phyloP scores from a whole-genome alignment of 2,113 vertebrate genomes.

The Seriola rivoliana region DNA sequence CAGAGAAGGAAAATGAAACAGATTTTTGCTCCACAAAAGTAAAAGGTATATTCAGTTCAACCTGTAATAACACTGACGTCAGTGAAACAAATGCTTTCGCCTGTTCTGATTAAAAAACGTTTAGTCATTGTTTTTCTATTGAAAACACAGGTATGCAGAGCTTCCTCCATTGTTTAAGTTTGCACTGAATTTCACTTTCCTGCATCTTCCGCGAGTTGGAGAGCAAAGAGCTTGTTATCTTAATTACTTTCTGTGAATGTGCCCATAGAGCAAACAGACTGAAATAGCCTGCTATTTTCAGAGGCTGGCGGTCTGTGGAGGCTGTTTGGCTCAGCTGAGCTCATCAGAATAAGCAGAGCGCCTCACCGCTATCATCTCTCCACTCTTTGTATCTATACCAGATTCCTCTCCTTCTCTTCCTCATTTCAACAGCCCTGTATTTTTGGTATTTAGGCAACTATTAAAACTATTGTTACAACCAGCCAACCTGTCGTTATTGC shows the following conservation, averaged over 20 bases:
- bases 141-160: constrained; percentile 37
- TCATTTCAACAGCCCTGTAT: constrained; percentile 23
- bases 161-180: constrained; percentile 56
- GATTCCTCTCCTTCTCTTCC: constrained; percentile 22
- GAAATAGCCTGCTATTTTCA: constrained; percentile 72
- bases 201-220: constrained; percentile 55
- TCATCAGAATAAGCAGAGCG: constrained; percentile 67
- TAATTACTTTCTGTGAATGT: constrained; percentile 74
- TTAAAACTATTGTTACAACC: constrained; percentile 23
- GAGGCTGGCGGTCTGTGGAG: constrained; percentile 62
- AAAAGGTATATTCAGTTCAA: background rate
- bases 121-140: constrained; percentile 37
- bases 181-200: constrained; percentile 50
- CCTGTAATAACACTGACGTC: constrained; percentile 13
- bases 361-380: constrained; percentile 25
- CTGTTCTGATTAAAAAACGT: constrained; percentile 38
- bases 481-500: constrained; percentile 31
- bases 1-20: background rate
- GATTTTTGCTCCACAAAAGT: constrained; percentile 13
- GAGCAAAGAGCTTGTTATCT: constrained; percentile 74
- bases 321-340: constrained; percentile 71
- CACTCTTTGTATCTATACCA: constrained; percentile 47
- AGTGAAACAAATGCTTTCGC: background rate
- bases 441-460: constrained; percentile 41
- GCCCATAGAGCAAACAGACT: constrained; percentile 63